Base-by-base conservation (phyloP, 2,113 vertebrate genomes). In the Paedocypris sp. region DNA sequence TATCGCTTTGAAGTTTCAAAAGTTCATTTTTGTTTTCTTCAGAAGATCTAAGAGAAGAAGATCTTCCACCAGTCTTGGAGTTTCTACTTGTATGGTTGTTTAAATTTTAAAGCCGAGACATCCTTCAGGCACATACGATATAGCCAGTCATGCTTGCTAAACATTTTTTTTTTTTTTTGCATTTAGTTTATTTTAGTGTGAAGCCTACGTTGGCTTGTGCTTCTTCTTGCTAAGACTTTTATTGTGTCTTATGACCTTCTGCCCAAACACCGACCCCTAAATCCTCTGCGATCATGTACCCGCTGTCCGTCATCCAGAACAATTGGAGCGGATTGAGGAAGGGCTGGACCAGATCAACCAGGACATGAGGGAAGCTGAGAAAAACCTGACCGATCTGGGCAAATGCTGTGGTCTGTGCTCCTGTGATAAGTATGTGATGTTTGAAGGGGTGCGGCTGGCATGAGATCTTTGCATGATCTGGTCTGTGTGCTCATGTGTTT, bases 351-450 rank as follows among this genome's bases (percentile, higher is more conserved):
- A 88, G 69, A 90, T 90, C 68, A 86, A 87, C 79, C 83, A 86
- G 67, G 84, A 90, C 45, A 88, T 88, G 87, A 87, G 71, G 65
- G 86, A 89, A 77, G 88, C 88, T 0, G 86, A 88, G 74, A 88
- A 90, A 73, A 90, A 88, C 72, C 84, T 89, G 39, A 87, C 83
- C 0, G 84, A 87, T 73, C 74, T 89, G 75, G 81, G 73, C 59
- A 87, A 87, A 70, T 88, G 87, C 68, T 90, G 87, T 7, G 86
- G 87, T 51, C 80, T 89, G 48, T 88, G 87, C 69, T 75, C 80
- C 70, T 89, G 88, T 60, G 78, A 85, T 62, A 85, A 86, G 87
- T 88, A 82, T 67, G 84, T 80, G 57, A 5, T 33, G n/a, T 11
- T 23, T 19, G 45, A 22, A 50, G 36, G 33, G 69, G 32, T 39